Base-by-base conservation (phyloP, 2,888 invertebrate genomes). In the Rotaria magnacalcarata region DNA sequence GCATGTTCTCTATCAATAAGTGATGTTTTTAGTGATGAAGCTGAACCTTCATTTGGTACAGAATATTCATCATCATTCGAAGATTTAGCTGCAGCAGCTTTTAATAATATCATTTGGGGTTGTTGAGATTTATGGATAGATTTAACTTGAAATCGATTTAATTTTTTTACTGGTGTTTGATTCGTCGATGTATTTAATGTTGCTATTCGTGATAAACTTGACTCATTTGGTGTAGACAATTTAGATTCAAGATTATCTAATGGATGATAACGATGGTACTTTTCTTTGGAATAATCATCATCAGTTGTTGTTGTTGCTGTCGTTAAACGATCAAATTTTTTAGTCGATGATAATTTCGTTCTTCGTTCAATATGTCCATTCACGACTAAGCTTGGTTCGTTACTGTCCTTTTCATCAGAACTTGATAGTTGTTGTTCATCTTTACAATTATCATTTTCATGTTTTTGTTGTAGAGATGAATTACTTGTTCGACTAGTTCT, bases 11-110 rank as follows among this genome's bases (percentile, higher is more conserved):
- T 43, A 14, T 67, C 67, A n/a, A 47, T 47, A 21, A 47, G 3
- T 2, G 47, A n/a, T 80, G 80, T 3, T 67, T 19, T 67, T 67
- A 16, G 19, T 67, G 34, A 34, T 41, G 16, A 67, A 67, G 7
- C 34, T 34, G 19, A 67, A 6, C 6, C 19, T 14, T 34, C 34
- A 67, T 67, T 27, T 8, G 80, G 47, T 47, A n/a, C n/a, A 47
- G 47, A 47, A 80, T n/a, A 47, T 24, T 80, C 80, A 14, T 80
- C 80, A n/a, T 80, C 80, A n/a, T 80, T 80, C 47, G 80, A 80
- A 47, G 47, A 43, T 80, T 24, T 43, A 11, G 80, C 80, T 80
- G 41, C 41, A 11, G 11, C 34, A 14, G 47, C 24, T 24, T 47
- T 80, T 1, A 24, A 47, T n/a, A 80, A 47, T 41, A 67, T 6